Base-by-base conservation (phyloP, 1,140 invertebrate species). In the Drosophila mojavensis region DNA sequence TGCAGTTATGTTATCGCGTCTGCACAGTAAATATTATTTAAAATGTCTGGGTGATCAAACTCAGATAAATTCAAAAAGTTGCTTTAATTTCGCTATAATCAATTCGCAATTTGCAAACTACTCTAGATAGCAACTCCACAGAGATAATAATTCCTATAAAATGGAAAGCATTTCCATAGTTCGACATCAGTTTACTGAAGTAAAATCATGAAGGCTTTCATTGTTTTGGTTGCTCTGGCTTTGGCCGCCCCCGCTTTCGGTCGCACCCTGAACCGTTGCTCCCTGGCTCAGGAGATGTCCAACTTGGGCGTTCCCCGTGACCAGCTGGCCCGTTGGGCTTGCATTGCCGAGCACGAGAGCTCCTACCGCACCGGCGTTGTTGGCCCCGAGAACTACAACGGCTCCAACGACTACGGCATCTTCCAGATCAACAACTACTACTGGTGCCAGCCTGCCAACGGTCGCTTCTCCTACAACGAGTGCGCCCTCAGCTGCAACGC, bases 181-280 rank as follows among this genome's bases (percentile, higher is more conserved):
- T 6, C 5, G 45, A 51, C 67, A 61, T 69, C 59, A 75, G 72
- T 68, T 74, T 55, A 48, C 55, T 61, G 65, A 33, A 69, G 30
- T 55, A 24, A 6, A 51, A 70, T 50, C 65, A 89, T 90, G 81
- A 90, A 65, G 68, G 28, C 56, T 48, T 48, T 80, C 6, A 64
- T 89, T 4, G 55, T 73, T 47, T 24, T 75, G 9, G 56, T 81
- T 66, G 81, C 68, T 41, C 43, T 85, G 63, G 77, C 66, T 67
- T 69, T 75, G 20, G 61, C 69, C 5, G 50, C 76, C 0, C 65
- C 59, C 6, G 63, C 69, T 9, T 45, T 78, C 11, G 85, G 76
- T 33, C 79, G 72, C 51, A 91, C 71, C 41, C 80, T 92, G 71
- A 76, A 77, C 26, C 79, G 89, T 17, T 93, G 92, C 69, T 78